Evolutionary conservation across 2,888 invertebrate genomes (phyloP).

Genomic region (Eupithecia pulchellata): DNA sequence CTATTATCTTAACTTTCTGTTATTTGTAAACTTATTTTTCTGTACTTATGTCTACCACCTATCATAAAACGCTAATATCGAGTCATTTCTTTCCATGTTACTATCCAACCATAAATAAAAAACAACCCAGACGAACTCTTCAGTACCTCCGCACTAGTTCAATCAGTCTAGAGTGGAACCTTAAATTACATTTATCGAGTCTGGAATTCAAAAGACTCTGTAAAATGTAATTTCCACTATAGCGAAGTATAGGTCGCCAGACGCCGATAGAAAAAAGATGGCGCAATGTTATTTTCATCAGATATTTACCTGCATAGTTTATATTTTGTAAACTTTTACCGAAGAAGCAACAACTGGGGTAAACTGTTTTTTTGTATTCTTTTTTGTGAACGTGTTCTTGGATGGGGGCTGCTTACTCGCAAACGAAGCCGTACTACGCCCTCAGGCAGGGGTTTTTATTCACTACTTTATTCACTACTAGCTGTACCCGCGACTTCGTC

Average conservation of each 20-base stretch:
- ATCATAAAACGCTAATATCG: neutral
- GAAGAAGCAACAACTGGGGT: neutral
- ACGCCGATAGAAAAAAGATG: neutral
- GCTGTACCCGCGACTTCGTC: too few relatives aligned
- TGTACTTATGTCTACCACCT: too few relatives aligned
- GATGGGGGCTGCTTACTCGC: too few relatives aligned
- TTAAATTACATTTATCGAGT: constrained; percentile 40
- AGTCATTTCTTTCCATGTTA: neutral
- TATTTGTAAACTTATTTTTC: too few relatives aligned
- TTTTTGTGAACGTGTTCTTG: neutral
- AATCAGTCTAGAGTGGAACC: constrained; percentile 39
- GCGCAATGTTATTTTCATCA: neutral
- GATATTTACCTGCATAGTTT: too few relatives aligned
- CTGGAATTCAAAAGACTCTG: constrained; percentile 36
- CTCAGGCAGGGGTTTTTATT: too few relatives aligned
- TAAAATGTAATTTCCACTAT: constrained; percentile 23
- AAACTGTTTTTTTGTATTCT: too few relatives aligned
- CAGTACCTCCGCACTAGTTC: constrained; percentile 21
- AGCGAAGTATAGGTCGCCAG: neutral
- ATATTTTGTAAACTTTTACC: neutral
- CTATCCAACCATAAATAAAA: neutral
- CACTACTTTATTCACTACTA: too few relatives aligned
- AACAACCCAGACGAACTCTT: neutral
- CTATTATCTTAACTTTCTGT: too few relatives aligned
- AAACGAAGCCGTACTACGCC: too few relatives aligned